Evolutionary conservation across 2,113 vertebrate species (phyloP), one percentile per base, ranked within the genome.

Genomic region (Peromyscus maniculatus): DNA sequence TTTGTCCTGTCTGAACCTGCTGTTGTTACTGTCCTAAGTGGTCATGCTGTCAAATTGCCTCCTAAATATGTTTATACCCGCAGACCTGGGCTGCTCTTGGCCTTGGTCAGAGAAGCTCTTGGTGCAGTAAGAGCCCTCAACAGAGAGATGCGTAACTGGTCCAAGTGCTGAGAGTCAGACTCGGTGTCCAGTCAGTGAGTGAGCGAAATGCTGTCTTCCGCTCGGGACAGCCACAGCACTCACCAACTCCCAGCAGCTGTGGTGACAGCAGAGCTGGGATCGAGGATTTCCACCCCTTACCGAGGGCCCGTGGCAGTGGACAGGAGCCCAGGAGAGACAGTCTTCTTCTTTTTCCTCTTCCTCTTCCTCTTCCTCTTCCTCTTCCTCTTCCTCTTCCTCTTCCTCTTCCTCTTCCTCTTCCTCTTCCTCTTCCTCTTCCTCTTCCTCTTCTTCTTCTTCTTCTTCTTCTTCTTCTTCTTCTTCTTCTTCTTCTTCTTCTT

Each of bases 401-500:
- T 43, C 43, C 4, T 43, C 43, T 43, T 43, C 43, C 4, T 43
- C 43, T 43, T 43, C 43, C 4, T 4, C 46, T 49, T 49, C 46
- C 1, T 49, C 46, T 49, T 49, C 46, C 1, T 49, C 46, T 49
- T 49, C 46, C 7, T 49, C 46, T 7, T 49, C 46, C 1, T 49
- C 46, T 49, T 49, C 6, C 1, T 49, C 46, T 49, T 49, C 46
- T 7, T 49, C 46, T 49, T 49, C 46, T 49, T 49, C 46, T 49
- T 49, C 46, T 7, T 49, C 46, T 49, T 49, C 46, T 7, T 49
- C 46, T 7, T 7, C 46, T 49, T 49, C 46, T 1, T 7, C 46
- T 7, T 1, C 52, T 1, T 9, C 52, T 1, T 9, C 52, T 1
- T 9, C 52, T 11, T 9, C 52, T 1, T 9, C 52, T 49, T 7